phyloP scores from a whole-genome alignment of 2,797 vertebrate species.

The Girardinus metallicus region DNA sequence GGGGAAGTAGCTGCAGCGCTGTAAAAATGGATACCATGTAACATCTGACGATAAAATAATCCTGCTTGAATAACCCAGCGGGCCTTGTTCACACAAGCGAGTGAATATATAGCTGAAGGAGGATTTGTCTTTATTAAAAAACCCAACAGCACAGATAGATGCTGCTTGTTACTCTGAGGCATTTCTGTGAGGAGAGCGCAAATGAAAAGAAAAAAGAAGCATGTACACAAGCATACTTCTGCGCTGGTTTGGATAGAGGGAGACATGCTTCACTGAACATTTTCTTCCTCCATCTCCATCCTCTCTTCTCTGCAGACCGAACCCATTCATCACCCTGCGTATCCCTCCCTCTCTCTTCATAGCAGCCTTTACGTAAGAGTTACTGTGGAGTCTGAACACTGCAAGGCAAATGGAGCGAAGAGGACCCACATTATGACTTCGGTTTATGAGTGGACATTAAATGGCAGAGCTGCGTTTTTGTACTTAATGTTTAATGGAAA shows the following conservation, averaged over 20 bases:
- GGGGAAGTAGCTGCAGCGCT: not conserved
- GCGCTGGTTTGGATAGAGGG: constrained; percentile 28
- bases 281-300: constrained; percentile 36
- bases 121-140: constrained; percentile 5
- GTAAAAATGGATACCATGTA: constrained; percentile 19
- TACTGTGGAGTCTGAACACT: constrained; percentile 37
- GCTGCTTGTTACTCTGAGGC: constrained; percentile 21
- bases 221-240: constrained; percentile 1
- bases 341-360: constrained; percentile 16
- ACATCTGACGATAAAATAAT: constrained; percentile 8
- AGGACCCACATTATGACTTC: constrained; percentile 42
- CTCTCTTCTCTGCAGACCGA: constrained; percentile 15
- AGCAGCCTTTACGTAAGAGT: constrained; percentile 61
- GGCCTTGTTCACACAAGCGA: not conserved
- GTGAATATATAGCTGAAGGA: not conserved
- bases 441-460: constrained; percentile 44
- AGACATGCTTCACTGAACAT: constrained; percentile 28
- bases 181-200: constrained; percentile 24
- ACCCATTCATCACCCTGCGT: constrained; percentile 31
- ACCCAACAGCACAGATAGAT: constrained; percentile 4
- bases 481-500: constrained; percentile 38
- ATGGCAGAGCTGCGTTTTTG: constrained; percentile 37
- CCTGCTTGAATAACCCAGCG: not conserved
- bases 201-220: not conserved
- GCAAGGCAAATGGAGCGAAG: constrained; percentile 62